Base-by-base conservation (phyloP, 2,888 invertebrate species). In the Drosophila mercatorum region DNA sequence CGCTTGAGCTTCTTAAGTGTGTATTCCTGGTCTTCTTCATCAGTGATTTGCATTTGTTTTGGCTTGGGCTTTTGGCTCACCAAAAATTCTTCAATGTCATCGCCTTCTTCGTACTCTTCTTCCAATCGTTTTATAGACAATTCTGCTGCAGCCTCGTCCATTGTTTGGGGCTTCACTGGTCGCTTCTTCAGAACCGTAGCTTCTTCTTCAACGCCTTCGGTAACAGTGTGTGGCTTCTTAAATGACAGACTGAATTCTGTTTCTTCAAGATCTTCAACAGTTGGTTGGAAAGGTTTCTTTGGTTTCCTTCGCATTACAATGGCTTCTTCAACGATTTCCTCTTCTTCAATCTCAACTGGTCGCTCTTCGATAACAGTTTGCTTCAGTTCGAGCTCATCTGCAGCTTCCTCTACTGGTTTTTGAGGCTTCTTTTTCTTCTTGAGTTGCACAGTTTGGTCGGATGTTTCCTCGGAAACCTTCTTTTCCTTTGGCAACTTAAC, bases 1-100 rank as follows among this genome's bases (percentile, higher is more conserved):
- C 95, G 94, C 81, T 95, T 95, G 28, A 96, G 93, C 91, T 96
- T 96, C 91, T 96, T 96, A 17, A 97, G 94, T 0, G 96, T 97
- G 31, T 96, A 94, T 91, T 95, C 95, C 91, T 95, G 95, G 52
- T 94, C 94, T 70, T 94, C 94, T 88, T 95, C 95, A 89, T 95
- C 95, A 92, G 94, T 80, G 92, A 91, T 91, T 92, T 89, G 93
- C 83, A 78, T 91, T 78, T 55, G 93, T 89, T 94, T 93, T 5
- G 94, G 93, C 55, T 94, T 94, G 71, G 93, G 93, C 57, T 94
- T 93, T 84, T 94, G 84, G 12, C 87, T 78, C 7, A 95, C 91
- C 5, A 94, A 93, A 70, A 94, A 94, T 85, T 94, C 94, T 85
- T 94, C 94, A 26, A 94, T 82, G 78, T 94, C 94, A 67, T 94